phyloP scores from a whole-genome alignment of 2,113 vertebrate genomes.

The Gracilinanus agilis region DNA sequence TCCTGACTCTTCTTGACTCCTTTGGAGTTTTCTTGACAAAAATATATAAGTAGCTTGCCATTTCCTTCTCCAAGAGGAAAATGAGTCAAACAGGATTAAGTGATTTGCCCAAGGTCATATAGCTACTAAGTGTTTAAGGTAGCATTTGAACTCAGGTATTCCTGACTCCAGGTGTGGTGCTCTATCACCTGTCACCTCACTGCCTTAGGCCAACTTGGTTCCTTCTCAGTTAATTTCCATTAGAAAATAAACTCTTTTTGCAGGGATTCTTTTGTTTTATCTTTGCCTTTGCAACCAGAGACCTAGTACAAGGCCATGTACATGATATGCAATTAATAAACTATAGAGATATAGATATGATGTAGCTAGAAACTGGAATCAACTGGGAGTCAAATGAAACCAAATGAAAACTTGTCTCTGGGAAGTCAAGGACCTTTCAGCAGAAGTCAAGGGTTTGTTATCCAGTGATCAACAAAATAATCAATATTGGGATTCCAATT shows the following conservation, averaged over 20 bases:
- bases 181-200: not conserved
- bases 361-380: too few relatives aligned
- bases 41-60: not conserved
- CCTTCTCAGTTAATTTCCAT: too few relatives aligned
- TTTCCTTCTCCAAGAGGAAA: not conserved
- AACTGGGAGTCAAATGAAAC: not conserved
- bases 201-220: not conserved
- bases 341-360: too few relatives aligned
- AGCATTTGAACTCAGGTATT: not conserved
- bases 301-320: too few relatives aligned
- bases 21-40: not conserved
- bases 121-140: not conserved
- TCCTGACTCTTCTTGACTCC: not conserved
- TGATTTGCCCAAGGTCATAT: not conserved
- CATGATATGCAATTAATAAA: too few relatives aligned
- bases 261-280: too few relatives aligned
- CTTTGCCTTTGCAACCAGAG: too few relatives aligned
- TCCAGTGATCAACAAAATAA: not conserved
- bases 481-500: conserved; percentile 39
- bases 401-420: not conserved
- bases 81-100: not conserved
- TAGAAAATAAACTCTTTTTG: too few relatives aligned
- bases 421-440: not conserved
- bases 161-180: not conserved
- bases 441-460: not conserved